Evolutionary conservation across 2,797 vertebrate species (phyloP).

Genomic region (Mormyrus proboscirostris): DNA sequence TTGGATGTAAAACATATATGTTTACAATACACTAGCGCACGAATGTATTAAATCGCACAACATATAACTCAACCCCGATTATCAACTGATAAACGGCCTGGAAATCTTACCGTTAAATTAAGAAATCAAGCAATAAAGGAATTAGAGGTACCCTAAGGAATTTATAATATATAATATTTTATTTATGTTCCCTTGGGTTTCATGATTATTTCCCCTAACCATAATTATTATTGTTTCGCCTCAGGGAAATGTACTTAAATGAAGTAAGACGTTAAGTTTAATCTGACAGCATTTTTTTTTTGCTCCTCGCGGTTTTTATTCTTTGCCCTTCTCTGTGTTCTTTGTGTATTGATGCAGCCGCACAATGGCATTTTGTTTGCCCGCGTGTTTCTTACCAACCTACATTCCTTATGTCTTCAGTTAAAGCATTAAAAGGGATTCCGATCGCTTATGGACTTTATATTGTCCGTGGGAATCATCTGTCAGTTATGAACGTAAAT

Average conservation of each 20-base stretch:
- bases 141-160: constrained; percentile 38
- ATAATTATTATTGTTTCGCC: constrained; percentile 56
- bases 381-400: constrained; percentile 73
- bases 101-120: constrained; percentile 19
- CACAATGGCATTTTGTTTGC: constrained; percentile 87
- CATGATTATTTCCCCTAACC: constrained; percentile 39
- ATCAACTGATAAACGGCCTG: background rate
- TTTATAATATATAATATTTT: constrained; percentile 40
- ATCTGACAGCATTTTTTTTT: constrained; percentile 61
- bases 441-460: constrained; percentile 58
- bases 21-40: background rate
- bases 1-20: background rate
- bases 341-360: constrained; percentile 65
- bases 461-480: constrained; percentile 47
- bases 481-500: constrained; percentile 50
- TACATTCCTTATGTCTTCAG: constrained; percentile 76
- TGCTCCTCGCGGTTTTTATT: constrained; percentile 40
- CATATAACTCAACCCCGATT: background rate
- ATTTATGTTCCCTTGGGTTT: constrained; percentile 32
- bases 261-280: constrained; percentile 61
- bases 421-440: constrained; percentile 60
- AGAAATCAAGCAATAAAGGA: constrained; percentile 26
- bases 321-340: constrained; percentile 26
- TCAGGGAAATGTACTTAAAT: constrained; percentile 58
- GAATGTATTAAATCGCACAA: background rate